Conservation (phyloP, 2,888 invertebrate species). For the Uropetala carovei region DNA sequence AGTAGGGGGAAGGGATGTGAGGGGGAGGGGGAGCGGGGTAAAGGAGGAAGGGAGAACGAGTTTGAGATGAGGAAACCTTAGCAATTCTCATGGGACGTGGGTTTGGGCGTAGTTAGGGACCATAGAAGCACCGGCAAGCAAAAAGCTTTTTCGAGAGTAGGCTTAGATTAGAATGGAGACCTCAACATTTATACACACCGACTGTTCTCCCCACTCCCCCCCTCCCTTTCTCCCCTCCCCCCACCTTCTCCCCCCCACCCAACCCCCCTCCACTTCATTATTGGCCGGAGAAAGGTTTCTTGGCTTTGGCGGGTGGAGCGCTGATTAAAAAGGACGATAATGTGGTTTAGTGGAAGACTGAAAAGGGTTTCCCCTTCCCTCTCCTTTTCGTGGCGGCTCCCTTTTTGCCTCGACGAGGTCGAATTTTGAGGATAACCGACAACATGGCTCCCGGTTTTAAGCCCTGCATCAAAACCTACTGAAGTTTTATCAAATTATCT, state of each 20-base stretch:
- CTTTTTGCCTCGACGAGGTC: neutral
- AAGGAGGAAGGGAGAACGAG: neutral
- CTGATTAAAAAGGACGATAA: conserved; percentile 57
- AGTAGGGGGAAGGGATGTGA: too few species aligned
- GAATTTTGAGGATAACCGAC: too few species aligned
- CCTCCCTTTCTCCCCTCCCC: neutral
- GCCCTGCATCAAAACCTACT: conserved; percentile 14
- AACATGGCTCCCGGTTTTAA: conserved; percentile 7
- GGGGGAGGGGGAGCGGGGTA: neutral
- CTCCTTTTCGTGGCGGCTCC: conserved; percentile 2
- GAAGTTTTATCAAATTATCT: conserved; percentile 22
- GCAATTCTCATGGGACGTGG: neutral
- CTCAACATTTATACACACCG: conserved; percentile 58
- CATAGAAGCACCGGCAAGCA: conserved; percentile 48
- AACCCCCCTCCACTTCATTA: neutral
- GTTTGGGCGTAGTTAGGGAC: conserved; percentile 32
- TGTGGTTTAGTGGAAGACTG: conserved; percentile 24
- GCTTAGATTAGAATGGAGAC: conserved; percentile 60
- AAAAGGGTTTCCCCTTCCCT: neutral
- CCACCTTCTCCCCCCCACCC: too few species aligned
- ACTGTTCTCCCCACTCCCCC: neutral
- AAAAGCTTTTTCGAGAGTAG: neutral
- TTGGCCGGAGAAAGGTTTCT: conserved; percentile 38
- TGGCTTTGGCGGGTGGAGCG: neutral
- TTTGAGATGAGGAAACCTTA: conserved; percentile 43